Evolutionary conservation across 2,888 invertebrate genomes (phyloP).

Genomic region (Diplolepis rosae): DNA sequence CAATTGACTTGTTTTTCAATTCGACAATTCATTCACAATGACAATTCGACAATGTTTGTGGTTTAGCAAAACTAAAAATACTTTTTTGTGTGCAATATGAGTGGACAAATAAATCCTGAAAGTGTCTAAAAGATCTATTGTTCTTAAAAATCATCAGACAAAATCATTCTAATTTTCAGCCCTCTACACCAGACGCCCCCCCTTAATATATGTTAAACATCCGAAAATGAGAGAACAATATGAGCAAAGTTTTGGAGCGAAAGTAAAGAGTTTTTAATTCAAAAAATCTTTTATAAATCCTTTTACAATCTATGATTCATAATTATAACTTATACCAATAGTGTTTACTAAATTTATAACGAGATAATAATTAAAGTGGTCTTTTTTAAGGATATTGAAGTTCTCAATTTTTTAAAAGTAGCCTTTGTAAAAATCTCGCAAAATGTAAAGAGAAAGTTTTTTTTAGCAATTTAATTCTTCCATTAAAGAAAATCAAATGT

Average conservation of each 20-base stretch:
- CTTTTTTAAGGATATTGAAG: not conserved
- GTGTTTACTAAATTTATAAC: slow-evolving; percentile 4
- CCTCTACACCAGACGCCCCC: too few species aligned
- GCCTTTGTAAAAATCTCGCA: slow-evolving; percentile 5
- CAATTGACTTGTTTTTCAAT: too few species aligned
- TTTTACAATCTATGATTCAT: not conserved
- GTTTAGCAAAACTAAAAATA: too few species aligned
- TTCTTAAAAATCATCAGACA: too few species aligned
- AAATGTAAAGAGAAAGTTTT: not conserved
- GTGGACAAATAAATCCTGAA: too few species aligned
- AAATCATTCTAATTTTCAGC: too few species aligned
- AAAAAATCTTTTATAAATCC: not conserved
- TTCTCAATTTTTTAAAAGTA: not conserved
- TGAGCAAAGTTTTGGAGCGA: too few species aligned
- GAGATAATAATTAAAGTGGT: not conserved
- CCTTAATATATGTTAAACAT: too few species aligned
- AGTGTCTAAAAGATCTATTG: too few species aligned
- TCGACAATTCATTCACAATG: not conserved
- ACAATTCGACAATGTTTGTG: too few species aligned
- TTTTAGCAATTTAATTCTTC: not conserved
- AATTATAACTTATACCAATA: slow-evolving; percentile 5
- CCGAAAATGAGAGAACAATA: too few species aligned
- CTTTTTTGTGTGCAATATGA: too few species aligned
- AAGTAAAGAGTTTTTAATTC: not conserved
- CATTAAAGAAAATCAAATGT: not conserved